Percentiles rank a stretch among this genome's conserved stretches.
phyloP scores from a whole-genome alignment of 2,113 vertebrate species.

The Mesitornis unicolor region DNA sequence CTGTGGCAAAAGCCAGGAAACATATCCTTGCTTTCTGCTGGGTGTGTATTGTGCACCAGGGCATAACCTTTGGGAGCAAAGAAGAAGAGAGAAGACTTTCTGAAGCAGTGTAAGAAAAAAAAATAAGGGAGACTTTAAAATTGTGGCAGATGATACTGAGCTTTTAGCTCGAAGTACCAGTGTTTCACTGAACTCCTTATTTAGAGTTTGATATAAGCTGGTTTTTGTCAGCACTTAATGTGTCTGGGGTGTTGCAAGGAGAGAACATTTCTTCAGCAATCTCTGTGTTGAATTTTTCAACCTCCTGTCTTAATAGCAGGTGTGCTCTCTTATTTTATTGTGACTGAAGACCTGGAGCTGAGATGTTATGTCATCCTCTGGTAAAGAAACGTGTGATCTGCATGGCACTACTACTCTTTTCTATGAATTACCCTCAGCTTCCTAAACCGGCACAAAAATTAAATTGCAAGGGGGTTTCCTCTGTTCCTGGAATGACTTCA shows the following conservation, averaged over 20 bases:
- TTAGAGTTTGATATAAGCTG: background rate
- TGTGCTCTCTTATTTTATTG: background rate
- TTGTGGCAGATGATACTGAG: background rate
- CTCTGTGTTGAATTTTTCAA: background rate
- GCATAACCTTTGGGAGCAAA: accelerated
- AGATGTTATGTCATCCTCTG: background rate
- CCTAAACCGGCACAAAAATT: background rate
- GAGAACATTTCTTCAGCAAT: background rate
- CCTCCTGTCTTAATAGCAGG: background rate
- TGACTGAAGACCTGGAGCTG: background rate
- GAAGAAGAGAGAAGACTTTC: background rate
- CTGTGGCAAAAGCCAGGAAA: background rate
- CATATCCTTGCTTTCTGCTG: background rate
- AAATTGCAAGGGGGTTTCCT: background rate
- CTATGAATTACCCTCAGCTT: background rate
- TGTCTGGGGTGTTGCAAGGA: background rate
- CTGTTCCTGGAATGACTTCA: background rate
- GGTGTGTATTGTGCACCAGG: background rate
- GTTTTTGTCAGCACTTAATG: background rate
- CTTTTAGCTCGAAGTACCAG: background rate
- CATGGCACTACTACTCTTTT: background rate
- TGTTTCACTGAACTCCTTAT: background rate
- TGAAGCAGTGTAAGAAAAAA: background rate
- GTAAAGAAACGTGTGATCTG: background rate
- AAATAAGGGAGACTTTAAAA: background rate